phyloP scores from a whole-genome alignment of 1,140 invertebrate genomes.

The Drosophila tropicalis region DNA sequence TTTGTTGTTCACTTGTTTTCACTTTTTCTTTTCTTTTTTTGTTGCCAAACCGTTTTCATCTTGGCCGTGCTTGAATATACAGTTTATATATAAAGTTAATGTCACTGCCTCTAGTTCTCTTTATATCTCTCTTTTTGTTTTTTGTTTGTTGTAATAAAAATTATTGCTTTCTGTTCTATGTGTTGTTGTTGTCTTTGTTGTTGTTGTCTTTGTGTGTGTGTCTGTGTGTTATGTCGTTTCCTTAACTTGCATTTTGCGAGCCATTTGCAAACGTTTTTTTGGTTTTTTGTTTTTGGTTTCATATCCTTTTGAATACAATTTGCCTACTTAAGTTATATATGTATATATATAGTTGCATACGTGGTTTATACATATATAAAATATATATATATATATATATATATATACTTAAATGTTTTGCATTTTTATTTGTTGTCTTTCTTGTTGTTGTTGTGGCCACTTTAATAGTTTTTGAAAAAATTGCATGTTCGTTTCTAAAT shows the following conservation, averaged over 20 bases:
- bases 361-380: conserved; percentile 47
- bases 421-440: conserved; percentile 32
- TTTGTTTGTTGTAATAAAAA: conserved; percentile 62
- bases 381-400: conserved; percentile 42
- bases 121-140: background rate
- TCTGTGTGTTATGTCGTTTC: conserved; percentile 45
- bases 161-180: conserved; percentile 76
- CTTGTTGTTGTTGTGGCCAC: conserved; percentile 39
- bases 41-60: background rate
- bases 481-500: conserved; percentile 70
- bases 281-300: background rate
- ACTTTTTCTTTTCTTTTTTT: background rate
- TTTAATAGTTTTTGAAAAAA: conserved; percentile 74
- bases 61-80: conserved; percentile 56
- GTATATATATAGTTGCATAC: conserved; percentile 68
- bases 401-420: conserved; percentile 27
- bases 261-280: conserved; percentile 67
- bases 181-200: conserved; percentile 27
- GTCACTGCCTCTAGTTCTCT: conserved; percentile 64
- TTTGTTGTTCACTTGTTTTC: background rate
- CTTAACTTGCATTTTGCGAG: conserved; percentile 70
- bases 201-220: conserved; percentile 18
- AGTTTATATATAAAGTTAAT: conserved; percentile 57
- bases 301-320: conserved; percentile 70
- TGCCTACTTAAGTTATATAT: conserved; percentile 74